A percentile compares a stretch with the other conserved stretches of the same genome.
Evolutionary conservation across 2,888 invertebrate species (phyloP).

Genomic region (Saturnia japonica): DNA sequence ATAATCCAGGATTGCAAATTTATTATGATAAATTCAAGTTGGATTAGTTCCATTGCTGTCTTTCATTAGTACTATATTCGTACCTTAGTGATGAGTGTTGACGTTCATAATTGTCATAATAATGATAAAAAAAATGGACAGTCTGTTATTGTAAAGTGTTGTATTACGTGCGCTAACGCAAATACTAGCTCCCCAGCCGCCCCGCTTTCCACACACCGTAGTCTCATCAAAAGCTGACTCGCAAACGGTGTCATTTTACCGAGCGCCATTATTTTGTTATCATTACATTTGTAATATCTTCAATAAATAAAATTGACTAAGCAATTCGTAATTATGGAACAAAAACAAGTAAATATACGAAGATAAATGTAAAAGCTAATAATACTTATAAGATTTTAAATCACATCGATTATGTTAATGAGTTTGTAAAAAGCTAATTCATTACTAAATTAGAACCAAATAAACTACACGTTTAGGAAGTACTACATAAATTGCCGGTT

Average conservation of each 20-base stretch:
- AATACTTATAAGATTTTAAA: neutral
- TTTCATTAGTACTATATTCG: neutral
- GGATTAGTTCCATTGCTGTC: neutral
- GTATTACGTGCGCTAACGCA: slow-evolving; percentile 39
- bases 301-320: neutral
- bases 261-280: slow-evolving; percentile 3
- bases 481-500: neutral
- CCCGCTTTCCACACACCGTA: slow-evolving; percentile 20
- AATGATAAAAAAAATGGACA: slow-evolving; percentile 11
- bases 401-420: neutral
- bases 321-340: neutral
- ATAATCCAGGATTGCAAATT: neutral
- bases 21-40: neutral
- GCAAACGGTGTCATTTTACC: slow-evolving; percentile 61
- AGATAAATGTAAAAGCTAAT: neutral
- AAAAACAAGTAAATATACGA: neutral
- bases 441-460: neutral
- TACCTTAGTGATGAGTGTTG: neutral
- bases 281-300: neutral
- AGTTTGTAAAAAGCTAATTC: neutral
- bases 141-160: slow-evolving; percentile 6
- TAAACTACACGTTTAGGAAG: neutral
- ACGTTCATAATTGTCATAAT: slow-evolving; percentile 9
- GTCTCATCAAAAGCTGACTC: slow-evolving; percentile 48
- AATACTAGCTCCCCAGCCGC: slow-evolving; percentile 22